phyloP scores from a whole-genome alignment of 2,797 vertebrate species.

The Holocentrus rufus region DNA sequence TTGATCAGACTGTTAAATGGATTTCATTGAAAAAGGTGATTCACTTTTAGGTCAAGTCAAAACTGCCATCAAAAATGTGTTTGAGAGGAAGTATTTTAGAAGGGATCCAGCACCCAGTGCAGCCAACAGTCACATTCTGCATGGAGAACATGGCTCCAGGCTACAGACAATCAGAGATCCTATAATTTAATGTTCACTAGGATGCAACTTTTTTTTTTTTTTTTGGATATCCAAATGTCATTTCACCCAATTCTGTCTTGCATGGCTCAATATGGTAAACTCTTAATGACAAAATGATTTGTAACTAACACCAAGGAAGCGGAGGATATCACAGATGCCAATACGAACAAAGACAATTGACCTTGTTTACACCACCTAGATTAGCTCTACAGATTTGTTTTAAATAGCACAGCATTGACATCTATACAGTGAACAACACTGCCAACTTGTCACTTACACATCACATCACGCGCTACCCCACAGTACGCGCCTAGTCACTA shows the following conservation, averaged over 20 bases:
- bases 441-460: slow-evolving; percentile 88
- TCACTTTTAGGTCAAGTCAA: slow-evolving; percentile 38
- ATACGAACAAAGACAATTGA: slow-evolving; percentile 80
- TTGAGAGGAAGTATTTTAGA: slow-evolving; percentile 39
- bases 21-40: slow-evolving; percentile 28
- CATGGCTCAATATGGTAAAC: slow-evolving; percentile 69
- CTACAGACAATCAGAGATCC: slow-evolving; percentile 8
- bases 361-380: slow-evolving; percentile 84
- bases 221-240: slow-evolving; percentile 19
- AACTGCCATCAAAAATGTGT: too few relatives aligned
- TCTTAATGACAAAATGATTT: slow-evolving; percentile 69
- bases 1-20: not conserved
- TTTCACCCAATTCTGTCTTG: slow-evolving; percentile 59
- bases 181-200: slow-evolving; percentile 7
- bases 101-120: slow-evolving; percentile 60
- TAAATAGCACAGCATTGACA: slow-evolving; percentile 87
- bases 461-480: slow-evolving; percentile 86
- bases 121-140: slow-evolving; percentile 40
- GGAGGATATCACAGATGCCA: slow-evolving; percentile 79
- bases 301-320: slow-evolving; percentile 77
- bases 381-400: slow-evolving; percentile 83
- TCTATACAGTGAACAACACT: slow-evolving; percentile 87
- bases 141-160: slow-evolving; percentile 27
- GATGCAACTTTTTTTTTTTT: slow-evolving; percentile 20
- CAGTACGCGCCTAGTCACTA: slow-evolving; percentile 87